Base-by-base conservation (phyloP, 2,888 invertebrate genomes). In the Gryllus longicercus region DNA sequence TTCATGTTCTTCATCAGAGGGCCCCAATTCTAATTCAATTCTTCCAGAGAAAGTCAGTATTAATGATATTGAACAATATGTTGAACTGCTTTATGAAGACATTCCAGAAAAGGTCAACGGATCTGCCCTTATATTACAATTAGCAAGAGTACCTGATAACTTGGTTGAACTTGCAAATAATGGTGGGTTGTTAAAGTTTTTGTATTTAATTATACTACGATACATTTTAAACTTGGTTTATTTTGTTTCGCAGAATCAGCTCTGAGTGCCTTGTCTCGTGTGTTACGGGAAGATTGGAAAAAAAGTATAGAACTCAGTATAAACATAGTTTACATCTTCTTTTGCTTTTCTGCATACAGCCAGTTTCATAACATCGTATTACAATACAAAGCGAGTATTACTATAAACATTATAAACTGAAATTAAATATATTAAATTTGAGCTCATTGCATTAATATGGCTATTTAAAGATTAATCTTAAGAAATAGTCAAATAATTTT, bases 211-310 rank as follows among this genome's bases (percentile, higher is more conserved):
- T 18, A 14, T 76, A 1, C 76, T 50, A 1, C 16, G 21, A 18
- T 18, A 76, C n/a, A 50, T 23, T 76, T 79, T 79, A 79, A 81
- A 76, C 80, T 49, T 81, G 74, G 83, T 82, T 83, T 83, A 82
- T 38, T 38, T 38, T 38, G 38, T 79, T 82, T 88, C 91, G 84
- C 88, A 95, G 96, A 99, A 89, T 96, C 97, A 75, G 91, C 98
- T 80, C 90, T 99, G 79, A 98, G 98, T 88, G 99, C 98, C 75
- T 89, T 99, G 84, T 96, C 98, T 16, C 91, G 99, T 86, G 97
- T 99, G 51, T 89, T 99, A 80, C 91, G 98, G 83, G 99, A 99
- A 89, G 99, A 99, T 88, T 99, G 98, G 96, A 96, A 96, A 87
- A 93, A 96, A 86, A 98, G 96, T 87, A 94, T 98, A 85, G 98